Percentiles rank a stretch among this genome's conserved stretches.
These are phyloP conservation scores for Protophormia terraenovae DNA, from an alignment of 2,888 invertebrate species.

Conservation along the genomic window DNA sequence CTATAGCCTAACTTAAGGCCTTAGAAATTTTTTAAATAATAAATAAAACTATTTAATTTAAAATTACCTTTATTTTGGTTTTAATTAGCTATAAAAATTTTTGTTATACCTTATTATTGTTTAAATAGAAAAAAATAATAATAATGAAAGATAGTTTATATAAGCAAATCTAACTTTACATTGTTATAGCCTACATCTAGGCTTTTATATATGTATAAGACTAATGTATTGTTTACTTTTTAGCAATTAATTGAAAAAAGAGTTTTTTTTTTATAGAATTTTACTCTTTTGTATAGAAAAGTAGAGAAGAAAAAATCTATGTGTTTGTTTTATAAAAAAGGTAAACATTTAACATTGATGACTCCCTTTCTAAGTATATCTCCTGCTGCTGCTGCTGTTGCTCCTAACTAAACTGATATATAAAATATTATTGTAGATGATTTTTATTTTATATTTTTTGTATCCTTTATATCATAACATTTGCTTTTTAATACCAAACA, in stretches of 20 bases:
- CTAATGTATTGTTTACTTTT: constrained; percentile 66
- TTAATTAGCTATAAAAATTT: constrained; percentile 76
- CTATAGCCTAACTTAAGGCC: constrained; percentile 48
- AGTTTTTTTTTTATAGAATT: constrained; percentile 48
- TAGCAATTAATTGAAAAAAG: constrained; percentile 66
- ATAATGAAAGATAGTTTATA: constrained; percentile 38
- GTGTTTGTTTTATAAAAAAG: constrained; percentile 59
- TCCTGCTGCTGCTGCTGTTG: too few species aligned
- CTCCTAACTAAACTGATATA: too few species aligned
- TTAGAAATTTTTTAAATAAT: background rate
- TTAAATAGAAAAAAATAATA: constrained; percentile 49
- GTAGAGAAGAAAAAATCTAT: constrained; percentile 38
- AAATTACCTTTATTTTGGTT: constrained; percentile 67
- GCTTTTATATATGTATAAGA: constrained; percentile 26
- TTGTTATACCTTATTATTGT: constrained; percentile 75
- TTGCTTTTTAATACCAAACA: constrained; percentile 76
- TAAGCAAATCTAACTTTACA: background rate
- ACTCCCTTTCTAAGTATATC: constrained; percentile 39
- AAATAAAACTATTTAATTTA: too few species aligned
- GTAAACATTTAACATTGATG: constrained; percentile 68
- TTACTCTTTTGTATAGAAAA: background rate
- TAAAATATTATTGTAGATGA: constrained; percentile 52
- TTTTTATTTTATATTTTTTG: too few species aligned
- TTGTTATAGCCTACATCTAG: constrained; percentile 37
- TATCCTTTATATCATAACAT: constrained; percentile 68